Evolutionary conservation across 2,113 vertebrate genomes (phyloP).

Genomic region (Rattus rattus): DNA sequence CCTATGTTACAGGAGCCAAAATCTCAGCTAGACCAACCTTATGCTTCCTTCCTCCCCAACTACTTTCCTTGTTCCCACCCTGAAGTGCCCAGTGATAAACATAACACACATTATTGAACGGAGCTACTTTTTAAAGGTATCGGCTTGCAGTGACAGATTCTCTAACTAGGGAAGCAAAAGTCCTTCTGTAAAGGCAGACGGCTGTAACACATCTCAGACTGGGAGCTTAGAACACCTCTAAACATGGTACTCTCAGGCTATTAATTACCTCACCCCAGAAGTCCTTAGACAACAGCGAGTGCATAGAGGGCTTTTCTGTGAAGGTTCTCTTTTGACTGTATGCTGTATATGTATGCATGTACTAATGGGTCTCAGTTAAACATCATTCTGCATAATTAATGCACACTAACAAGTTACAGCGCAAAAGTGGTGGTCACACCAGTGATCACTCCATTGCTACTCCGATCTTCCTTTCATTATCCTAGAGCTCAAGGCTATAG

Average conservation of each 20-base stretch:
- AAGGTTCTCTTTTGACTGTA: background rate
- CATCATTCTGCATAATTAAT: background rate
- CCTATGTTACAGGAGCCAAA: background rate
- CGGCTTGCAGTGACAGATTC: accelerated
- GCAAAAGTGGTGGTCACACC: background rate
- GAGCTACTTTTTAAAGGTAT: background rate
- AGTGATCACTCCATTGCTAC: background rate
- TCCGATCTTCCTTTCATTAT: background rate
- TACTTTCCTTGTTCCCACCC: background rate
- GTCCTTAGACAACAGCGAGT: background rate
- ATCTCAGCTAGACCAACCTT: background rate
- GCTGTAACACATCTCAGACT: slow-evolving; percentile 19
- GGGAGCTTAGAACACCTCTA: background rate
- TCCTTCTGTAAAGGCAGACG: slow-evolving; percentile 26
- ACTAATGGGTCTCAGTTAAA: background rate
- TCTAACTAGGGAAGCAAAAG: background rate
- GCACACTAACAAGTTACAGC: background rate
- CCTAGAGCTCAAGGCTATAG: accelerated
- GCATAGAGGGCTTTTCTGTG: background rate
- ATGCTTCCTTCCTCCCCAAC: background rate
- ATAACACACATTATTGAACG: background rate
- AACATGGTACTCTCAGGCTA: background rate
- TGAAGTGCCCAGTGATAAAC: background rate
- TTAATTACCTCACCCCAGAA: background rate
- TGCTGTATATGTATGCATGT: background rate